A percentile compares a stretch with the other conserved stretches of the same genome.
These are phyloP conservation scores for Linnaemya tessellans DNA, from an alignment of 2,888 invertebrate genomes.

Conservation along the genomic window DNA sequence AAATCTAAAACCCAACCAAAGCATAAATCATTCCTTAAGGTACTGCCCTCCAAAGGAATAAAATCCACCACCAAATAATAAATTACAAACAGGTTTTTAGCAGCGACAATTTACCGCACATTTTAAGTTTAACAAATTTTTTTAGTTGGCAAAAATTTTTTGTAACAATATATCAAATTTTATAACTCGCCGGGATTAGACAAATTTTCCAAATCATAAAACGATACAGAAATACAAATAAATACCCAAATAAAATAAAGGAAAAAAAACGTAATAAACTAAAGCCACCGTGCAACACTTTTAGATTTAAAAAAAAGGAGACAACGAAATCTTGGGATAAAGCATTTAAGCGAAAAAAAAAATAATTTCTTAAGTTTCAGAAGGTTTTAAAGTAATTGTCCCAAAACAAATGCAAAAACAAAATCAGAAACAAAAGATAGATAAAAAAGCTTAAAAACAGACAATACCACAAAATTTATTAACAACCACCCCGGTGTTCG, in stretches of 20 bases:
- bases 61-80: conserved; percentile 55
- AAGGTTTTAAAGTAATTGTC: conserved; percentile 64
- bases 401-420: conserved; percentile 49
- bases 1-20: conserved; percentile 13
- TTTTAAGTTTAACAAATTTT: conserved; percentile 33
- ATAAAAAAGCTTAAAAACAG: conserved; percentile 67
- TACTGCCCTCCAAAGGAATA: conserved; percentile 39
- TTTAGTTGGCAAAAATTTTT: conserved; percentile 48
- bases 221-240: conserved; percentile 18
- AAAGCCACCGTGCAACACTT: conserved; percentile 45
- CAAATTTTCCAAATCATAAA: conserved; percentile 62
- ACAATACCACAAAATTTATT: conserved; percentile 71
- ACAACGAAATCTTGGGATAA: conserved; percentile 62
- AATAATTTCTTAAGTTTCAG: conserved; percentile 36
- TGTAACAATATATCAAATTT: conserved; percentile 68
- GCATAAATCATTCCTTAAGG: conserved; percentile 45
- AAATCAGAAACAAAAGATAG: conserved; percentile 13
- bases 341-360: conserved; percentile 49
- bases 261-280: conserved; percentile 33
- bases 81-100: conserved; percentile 42
- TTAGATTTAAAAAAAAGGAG: conserved; percentile 16
- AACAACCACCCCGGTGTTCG: conserved; percentile 63
- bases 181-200: conserved; percentile 64
- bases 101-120: conserved; percentile 29
- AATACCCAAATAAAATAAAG: conserved; percentile 14